Conservation (phyloP, 1,140 invertebrate species). For the Neodiprion pinetum region DNA sequence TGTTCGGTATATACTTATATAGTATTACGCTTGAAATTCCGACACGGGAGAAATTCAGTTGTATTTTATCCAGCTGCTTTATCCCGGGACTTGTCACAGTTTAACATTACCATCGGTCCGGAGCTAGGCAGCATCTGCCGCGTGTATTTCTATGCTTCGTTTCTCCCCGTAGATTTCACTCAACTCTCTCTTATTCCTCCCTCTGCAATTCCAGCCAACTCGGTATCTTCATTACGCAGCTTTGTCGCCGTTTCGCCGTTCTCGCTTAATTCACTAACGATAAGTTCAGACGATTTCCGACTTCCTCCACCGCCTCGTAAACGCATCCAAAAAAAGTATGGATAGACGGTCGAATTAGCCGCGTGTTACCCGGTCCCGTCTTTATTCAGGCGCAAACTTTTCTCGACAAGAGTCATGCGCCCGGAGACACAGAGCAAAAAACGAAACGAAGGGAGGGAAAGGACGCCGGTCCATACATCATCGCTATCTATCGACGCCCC, state of each 20-base stretch:
- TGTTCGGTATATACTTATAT: not conserved
- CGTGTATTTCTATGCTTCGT: not conserved
- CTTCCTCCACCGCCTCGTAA: not conserved
- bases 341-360: too few relatives aligned
- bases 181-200: not conserved
- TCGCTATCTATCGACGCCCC: slow-evolving; percentile 4
- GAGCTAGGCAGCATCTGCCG: slow-evolving; percentile 9
- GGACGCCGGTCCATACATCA: not conserved
- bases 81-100: slow-evolving; percentile 59
- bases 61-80: slow-evolving; percentile 61
- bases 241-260: slow-evolving; percentile 31
- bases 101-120: slow-evolving; percentile 58
- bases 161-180: slow-evolving; percentile 19
- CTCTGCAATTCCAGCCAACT: not conserved
- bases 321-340: too few relatives aligned
- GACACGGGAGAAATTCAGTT: slow-evolving; percentile 49
- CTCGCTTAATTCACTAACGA: slow-evolving; percentile 29
- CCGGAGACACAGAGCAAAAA: too few relatives aligned
- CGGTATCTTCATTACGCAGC: slow-evolving; percentile 35
- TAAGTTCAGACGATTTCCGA: slow-evolving; percentile 30
- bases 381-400: too few relatives aligned
- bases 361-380: too few relatives aligned
- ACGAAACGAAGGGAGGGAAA: not conserved
- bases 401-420: too few relatives aligned
- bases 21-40: not conserved